Evolutionary conservation across 2,797 vertebrate genomes (phyloP).

Genomic region (Phoebastria nigripes): DNA sequence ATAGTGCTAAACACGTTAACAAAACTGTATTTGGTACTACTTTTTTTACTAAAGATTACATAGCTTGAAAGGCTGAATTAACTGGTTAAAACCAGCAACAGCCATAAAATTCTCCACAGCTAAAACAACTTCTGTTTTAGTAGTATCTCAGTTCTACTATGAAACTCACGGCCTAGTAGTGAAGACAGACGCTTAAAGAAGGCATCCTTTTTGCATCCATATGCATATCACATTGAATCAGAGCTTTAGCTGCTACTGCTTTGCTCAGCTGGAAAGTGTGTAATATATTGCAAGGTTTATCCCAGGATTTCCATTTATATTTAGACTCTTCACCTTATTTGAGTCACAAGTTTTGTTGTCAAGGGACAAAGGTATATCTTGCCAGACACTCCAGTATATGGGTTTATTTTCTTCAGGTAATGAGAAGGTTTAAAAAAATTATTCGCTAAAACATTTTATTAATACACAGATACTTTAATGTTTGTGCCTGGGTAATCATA

Average conservation of each 20-base stretch:
- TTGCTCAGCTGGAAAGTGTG: not conserved
- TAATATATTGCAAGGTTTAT: not conserved
- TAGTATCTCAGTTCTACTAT: not conserved
- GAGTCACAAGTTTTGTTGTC: not conserved
- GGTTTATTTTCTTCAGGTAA: not conserved
- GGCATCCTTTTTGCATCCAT: not conserved
- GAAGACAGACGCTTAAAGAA: not conserved
- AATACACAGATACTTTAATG: rapidly evolving
- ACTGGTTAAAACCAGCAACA: not conserved
- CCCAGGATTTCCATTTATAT: not conserved
- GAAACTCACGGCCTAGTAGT: not conserved
- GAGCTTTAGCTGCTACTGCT: not conserved
- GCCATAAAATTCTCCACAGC: not conserved
- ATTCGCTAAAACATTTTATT: not conserved
- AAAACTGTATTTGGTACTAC: not conserved
- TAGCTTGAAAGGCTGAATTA: not conserved
- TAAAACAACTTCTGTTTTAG: not conserved
- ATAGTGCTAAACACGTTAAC: not conserved
- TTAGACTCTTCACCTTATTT: not conserved
- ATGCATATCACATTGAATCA: not conserved
- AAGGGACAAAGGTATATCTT: not conserved
- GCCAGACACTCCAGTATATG: not conserved
- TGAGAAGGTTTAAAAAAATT: not conserved
- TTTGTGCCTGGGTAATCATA: not conserved
- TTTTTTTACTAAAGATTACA: not conserved